Evolutionary conservation across 2,888 invertebrate genomes (phyloP).

Genomic region (Cephalotes varians): DNA sequence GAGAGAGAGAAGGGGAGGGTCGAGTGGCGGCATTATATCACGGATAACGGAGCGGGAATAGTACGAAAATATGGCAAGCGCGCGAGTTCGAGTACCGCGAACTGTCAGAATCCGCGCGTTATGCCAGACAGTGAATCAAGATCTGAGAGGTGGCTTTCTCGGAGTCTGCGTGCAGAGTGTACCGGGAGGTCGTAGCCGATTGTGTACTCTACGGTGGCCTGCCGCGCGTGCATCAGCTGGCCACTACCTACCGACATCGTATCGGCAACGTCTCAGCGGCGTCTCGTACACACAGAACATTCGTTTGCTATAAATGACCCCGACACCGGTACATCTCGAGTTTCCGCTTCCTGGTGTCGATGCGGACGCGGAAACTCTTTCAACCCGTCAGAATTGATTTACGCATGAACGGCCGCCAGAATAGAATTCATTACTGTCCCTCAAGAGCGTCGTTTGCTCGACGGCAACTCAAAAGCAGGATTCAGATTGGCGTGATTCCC

Average conservation of each 20-base stretch:
- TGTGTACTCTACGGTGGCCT: slow-evolving; percentile 72
- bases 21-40: not conserved
- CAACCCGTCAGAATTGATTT: slow-evolving; percentile 69
- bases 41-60: not conserved
- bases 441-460: slow-evolving; percentile 30
- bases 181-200: slow-evolving; percentile 74
- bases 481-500: not conserved
- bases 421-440: slow-evolving; percentile 28
- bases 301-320: slow-evolving; percentile 51
- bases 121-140: slow-evolving; percentile 75
- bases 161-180: slow-evolving; percentile 60
- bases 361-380: slow-evolving; percentile 61
- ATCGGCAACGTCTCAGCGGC: not conserved
- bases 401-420: slow-evolving; percentile 52
- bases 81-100: slow-evolving; percentile 56
- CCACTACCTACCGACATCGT: slow-evolving; percentile 50
- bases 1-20: not conserved
- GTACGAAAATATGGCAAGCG: slow-evolving; percentile 13
- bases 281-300: slow-evolving; percentile 25
- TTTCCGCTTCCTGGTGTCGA: slow-evolving; percentile 59
- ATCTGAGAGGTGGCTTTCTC: slow-evolving; percentile 67
- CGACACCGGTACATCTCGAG: slow-evolving; percentile 43
- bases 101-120: slow-evolving; percentile 67
- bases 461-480: slow-evolving; percentile 32
- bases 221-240: slow-evolving; percentile 52